Base-by-base conservation (phyloP, 2,888 invertebrate genomes). In the Cheilosia variabilis region DNA sequence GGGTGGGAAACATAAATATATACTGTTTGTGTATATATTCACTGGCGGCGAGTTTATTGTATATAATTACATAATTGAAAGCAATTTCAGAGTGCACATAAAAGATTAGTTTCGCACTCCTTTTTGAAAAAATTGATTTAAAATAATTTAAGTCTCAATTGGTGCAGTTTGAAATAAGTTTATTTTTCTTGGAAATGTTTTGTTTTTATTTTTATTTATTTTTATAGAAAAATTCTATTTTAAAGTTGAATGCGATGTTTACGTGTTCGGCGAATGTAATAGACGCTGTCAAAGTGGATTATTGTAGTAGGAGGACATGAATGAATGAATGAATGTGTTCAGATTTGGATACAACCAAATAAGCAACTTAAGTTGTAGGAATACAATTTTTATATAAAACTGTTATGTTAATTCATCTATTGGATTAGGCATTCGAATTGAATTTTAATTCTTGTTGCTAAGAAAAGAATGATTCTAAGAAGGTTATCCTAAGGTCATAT, bases 61-160 rank as follows among this genome's bases (percentile, higher is more conserved):
- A 37, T 4, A 37, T 37, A 68, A 84, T 76, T 87, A 76, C 75
- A 87, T 76, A 73, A 77, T 55, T 81, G 73, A 75, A 45, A 60
- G 77, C 66, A 84, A 86, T 66, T 81, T 69, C 69, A 69, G 75
- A 78, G 15, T 43, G 5, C 13, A 47, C 63, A 50, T 50, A 15
- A 19, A 62, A 63, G 53, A 57, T 65, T 31, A 19, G 13, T 24
- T 55, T 22, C 50, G 27, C 57, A 69, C 75, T 17, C 50, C 31
- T 34, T 34, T 55, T 6, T 9, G 43, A 17, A 68, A 63, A 83
- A 63, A 86, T 27, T 24, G 19, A 78, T 66, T 43, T 50, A 15
- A 34, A 43, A 24, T 65, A 4, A 45, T 58, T 60, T 80, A 62
- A 2, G 17, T 4, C n/a, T 15, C 22, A 2, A 9, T 47, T 50